Conservation (phyloP, 2,113 vertebrate genomes). For the Phylloscopus trochilus region DNA sequence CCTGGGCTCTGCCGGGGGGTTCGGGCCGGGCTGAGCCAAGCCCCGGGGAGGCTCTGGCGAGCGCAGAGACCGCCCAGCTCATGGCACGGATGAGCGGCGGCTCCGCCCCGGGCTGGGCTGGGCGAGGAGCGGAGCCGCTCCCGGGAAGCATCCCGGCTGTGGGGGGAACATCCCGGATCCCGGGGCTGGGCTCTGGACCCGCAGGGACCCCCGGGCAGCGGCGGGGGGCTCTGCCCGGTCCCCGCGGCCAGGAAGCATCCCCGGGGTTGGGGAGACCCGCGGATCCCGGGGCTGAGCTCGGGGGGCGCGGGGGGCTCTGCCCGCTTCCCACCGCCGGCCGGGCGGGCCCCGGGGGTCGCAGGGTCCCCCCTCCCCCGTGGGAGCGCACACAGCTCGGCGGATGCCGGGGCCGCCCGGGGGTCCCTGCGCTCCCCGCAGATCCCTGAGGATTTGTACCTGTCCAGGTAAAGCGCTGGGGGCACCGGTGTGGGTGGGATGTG, state of each 20-base stretch:
- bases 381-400: not conserved
- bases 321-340: not conserved
- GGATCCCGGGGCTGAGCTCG: not conserved
- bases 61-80: not conserved
- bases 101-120: conserved; percentile 12
- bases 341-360: not conserved
- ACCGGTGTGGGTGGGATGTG: not conserved
- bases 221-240: not conserved
- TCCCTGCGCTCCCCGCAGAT: not conserved
- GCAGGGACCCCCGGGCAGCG: not conserved
- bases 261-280: not conserved
- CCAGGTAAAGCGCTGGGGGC: not conserved
- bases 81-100: not conserved
- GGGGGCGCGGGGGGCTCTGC: not conserved
- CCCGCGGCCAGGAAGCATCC: not conserved
- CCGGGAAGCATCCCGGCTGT: not conserved
- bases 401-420: not conserved
- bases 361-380: not conserved
- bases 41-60: not conserved
- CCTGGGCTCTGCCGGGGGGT: not conserved
- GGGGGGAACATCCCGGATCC: not conserved
- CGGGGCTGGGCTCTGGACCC: not conserved
- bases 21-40: not conserved
- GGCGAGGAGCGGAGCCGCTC: not conserved
- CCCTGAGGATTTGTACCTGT: not conserved